A percentile compares a stretch with the other conserved stretches of the same genome.
Conservation (phyloP, 2,888 invertebrate genomes). For the Tetragnatha montana region DNA sequence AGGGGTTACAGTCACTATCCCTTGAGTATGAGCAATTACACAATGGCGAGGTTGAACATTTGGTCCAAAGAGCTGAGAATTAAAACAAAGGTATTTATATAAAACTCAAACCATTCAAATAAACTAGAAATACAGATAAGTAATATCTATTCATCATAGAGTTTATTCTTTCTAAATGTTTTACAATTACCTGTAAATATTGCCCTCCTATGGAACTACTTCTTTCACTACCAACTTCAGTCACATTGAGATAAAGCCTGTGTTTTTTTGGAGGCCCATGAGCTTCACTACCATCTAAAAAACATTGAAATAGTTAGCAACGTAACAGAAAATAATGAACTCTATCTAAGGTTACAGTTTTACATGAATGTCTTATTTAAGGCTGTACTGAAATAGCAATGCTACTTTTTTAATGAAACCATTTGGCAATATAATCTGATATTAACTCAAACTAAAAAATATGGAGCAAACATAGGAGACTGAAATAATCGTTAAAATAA, state of each 20-base stretch:
- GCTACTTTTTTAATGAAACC: too few relatives aligned
- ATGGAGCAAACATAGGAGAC: too few relatives aligned
- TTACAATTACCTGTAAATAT: constrained; percentile 73
- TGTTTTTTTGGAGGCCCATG: constrained; percentile 78
- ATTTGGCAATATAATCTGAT: too few relatives aligned
- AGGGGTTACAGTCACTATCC: constrained; percentile 94
- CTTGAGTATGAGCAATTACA: constrained; percentile 91
- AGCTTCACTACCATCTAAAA: constrained; percentile 79
- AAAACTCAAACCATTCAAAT: background rate
- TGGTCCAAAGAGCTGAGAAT: constrained; percentile 83
- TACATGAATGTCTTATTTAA: background rate
- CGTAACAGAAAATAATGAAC: background rate
- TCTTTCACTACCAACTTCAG: constrained; percentile 85
- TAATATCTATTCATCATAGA: background rate
- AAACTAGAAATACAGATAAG: background rate
- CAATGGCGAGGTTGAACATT: constrained; percentile 96
- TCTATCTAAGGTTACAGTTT: background rate
- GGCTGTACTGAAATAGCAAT: background rate
- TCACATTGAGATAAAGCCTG: constrained; percentile 81
- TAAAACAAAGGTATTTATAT: background rate
- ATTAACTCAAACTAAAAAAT: too few relatives aligned
- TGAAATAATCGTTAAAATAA: too few relatives aligned
- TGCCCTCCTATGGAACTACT: constrained; percentile 78
- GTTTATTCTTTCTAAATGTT: background rate
- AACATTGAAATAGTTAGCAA: background rate